Percentiles rank a stretch among this genome's conserved stretches.
Evolutionary conservation across 2,797 vertebrate genomes (phyloP).

Genomic region (Cossypha niveicapilla): DNA sequence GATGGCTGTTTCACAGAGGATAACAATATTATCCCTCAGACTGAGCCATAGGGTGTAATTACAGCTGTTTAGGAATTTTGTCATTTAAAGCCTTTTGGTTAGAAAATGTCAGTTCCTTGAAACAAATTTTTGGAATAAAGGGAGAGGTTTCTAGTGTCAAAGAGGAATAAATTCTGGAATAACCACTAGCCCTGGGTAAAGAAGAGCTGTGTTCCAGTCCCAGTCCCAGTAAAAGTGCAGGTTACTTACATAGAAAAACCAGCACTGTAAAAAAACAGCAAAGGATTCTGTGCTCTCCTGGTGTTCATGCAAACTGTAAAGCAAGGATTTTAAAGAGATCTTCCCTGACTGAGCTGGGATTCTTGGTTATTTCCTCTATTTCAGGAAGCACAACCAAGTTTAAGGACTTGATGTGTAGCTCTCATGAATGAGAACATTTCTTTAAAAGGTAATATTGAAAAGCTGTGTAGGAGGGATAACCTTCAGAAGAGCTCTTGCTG

Average conservation of each 20-base stretch:
- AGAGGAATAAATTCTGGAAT: background rate
- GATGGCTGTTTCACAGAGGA: background rate
- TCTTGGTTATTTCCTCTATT: background rate
- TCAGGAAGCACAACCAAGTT: background rate
- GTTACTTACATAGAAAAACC: background rate
- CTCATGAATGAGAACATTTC: background rate
- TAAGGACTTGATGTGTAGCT: background rate
- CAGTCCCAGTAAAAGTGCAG: background rate
- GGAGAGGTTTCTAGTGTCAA: background rate
- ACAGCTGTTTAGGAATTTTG: conserved; percentile 31
- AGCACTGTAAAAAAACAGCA: background rate
- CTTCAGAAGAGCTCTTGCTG: background rate
- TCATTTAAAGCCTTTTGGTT: background rate
- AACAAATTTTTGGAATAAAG: background rate
- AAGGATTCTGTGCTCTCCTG: background rate
- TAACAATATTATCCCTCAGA: background rate
- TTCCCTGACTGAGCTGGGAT: background rate
- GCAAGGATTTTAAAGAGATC: background rate
- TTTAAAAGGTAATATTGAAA: background rate
- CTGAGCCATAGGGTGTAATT: background rate
- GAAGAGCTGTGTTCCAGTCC: background rate
- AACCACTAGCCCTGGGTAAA: background rate
- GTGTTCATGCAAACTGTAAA: background rate
- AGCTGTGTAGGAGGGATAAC: background rate
- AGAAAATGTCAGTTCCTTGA: conserved; percentile 9